Base-by-base conservation (phyloP, 2,888 invertebrate species). In the Barypeithes pellucidus region DNA sequence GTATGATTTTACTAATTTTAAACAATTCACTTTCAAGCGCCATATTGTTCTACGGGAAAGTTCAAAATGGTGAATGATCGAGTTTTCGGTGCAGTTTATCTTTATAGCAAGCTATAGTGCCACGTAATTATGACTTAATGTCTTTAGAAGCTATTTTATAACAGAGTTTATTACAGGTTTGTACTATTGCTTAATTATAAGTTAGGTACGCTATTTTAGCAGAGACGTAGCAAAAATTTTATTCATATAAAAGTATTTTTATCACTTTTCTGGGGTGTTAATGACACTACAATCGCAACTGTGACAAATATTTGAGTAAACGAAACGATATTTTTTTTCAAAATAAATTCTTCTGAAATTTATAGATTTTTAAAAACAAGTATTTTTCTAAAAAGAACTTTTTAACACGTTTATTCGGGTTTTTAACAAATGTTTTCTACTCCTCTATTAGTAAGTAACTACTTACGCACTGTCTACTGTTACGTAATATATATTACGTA, bases 81-180 rank as follows among this genome's bases (percentile, higher is more conserved):
- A n/a, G n/a, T 29, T 52, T 52, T 24, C 29, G n/a, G n/a, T 1
- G 8, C 12, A 1, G 29, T 29, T 1, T 3, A 2, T 24, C 14
- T 29, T 52, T 52, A 29, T 29, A 52, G 29, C 14, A 2, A n/a
- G 8, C 8, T 3, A 14, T 29, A n/a, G n/a, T n/a, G n/a, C n/a
- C n/a, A n/a, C n/a, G n/a, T n/a, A 52, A 12, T 52, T n/a, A 29
- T 14, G 11, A 3, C 5, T 18, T 45, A 20, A 7, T 29, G 52
- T 24, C 8, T 7, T 52, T 52, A 14, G 14, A 52, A 52, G 29
- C 22, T 52, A 14, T 52, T 52, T 29, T 29, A 29, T 3, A 24
- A 52, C 52, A 52, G 29, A 29, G 52, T 61, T 61, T 61, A 61
- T 61, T 61, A 43, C 7, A 43, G 43, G 61, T 43, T 61, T 16